Evolutionary conservation across 2,113 vertebrate genomes (phyloP).

Genomic region (Ceuthmochares aereus): DNA sequence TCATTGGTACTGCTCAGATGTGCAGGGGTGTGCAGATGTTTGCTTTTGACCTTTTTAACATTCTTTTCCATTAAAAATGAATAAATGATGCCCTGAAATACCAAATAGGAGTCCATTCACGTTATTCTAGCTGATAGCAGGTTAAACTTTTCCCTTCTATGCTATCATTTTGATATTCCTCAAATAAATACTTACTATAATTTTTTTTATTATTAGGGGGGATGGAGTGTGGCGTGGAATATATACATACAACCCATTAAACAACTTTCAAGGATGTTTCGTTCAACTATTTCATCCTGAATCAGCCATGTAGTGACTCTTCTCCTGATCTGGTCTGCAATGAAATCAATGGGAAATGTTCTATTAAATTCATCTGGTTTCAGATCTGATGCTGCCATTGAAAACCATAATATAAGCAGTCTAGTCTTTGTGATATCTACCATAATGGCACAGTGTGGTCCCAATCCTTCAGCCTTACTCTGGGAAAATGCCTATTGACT

Average conservation of each 20-base stretch:
- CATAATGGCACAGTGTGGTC: constrained; percentile 64
- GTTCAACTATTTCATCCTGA: background rate
- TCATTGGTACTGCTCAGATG: background rate
- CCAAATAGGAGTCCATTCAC: background rate
- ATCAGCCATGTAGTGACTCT: background rate
- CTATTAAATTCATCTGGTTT: constrained; percentile 44
- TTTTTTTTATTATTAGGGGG: background rate
- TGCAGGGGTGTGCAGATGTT: background rate
- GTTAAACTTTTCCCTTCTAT: background rate
- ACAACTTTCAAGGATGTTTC: background rate
- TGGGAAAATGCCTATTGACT: constrained; percentile 55
- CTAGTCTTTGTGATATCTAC: constrained; percentile 43
- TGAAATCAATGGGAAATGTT: constrained; percentile 8
- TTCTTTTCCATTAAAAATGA: constrained; percentile 29
- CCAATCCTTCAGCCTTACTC: constrained; percentile 33
- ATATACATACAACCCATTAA: background rate
- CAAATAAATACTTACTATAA: background rate
- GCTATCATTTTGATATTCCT: background rate
- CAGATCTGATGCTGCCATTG: constrained; percentile 35
- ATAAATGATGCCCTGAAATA: constrained; percentile 11
- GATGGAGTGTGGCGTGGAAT: accelerated
- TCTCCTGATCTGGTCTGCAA: background rate
- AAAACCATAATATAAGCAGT: background rate
- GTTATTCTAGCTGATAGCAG: background rate
- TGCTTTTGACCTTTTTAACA: constrained; percentile 16